Evolutionary conservation across 2,113 vertebrate species (phyloP), one percentile per base, ranked within the genome.

Genomic region (Paedocypris sp.): DNA sequence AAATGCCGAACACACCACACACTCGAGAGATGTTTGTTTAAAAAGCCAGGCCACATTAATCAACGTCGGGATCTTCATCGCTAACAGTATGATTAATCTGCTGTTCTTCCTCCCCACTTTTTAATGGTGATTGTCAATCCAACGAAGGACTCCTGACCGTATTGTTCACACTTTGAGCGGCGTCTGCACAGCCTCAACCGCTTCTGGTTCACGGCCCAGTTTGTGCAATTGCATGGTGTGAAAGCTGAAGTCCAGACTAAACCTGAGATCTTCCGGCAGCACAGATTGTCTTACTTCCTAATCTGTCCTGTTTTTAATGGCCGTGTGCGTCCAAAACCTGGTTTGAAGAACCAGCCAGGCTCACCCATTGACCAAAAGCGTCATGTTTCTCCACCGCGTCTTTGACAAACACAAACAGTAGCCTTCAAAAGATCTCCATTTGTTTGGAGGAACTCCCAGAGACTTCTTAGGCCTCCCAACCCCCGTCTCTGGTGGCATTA

Each of bases 31-130:
- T 69, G 71, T 71, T 72, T 73, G 62, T 73, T 72, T 75, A 53
- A 70, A 74, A 74, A 64, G 63, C 62, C 65, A 65, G 31, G 35
- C 35, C 23, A 43, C 52, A 73, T 74, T 73, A 69, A 74, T 74
- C 59, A 68, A 60, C 20, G 31, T 67, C 67, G 64, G 66, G 59
- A 61, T 68, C 61, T 68, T 57, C 42, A 57, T 47, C 56, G 63
- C 32, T 58, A 60, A 57, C 60, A 68, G 54, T 53, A 51, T 70
- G 58, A 71, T 66, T 62, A 60, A 66, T 58, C 29, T 56, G 35
- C 45, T 59, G 25, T 42, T 63, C 58, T 59, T 64, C 45, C 36
- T 38, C 61, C 28, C 23, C 1, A 11, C 9, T 61, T 61, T 51
- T 47, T 35, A 41, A 6, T 32, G 43, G 36, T 48, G 53, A 61